Conservation (phyloP, 2,797 vertebrate genomes). For the Iguana delicatissima region DNA sequence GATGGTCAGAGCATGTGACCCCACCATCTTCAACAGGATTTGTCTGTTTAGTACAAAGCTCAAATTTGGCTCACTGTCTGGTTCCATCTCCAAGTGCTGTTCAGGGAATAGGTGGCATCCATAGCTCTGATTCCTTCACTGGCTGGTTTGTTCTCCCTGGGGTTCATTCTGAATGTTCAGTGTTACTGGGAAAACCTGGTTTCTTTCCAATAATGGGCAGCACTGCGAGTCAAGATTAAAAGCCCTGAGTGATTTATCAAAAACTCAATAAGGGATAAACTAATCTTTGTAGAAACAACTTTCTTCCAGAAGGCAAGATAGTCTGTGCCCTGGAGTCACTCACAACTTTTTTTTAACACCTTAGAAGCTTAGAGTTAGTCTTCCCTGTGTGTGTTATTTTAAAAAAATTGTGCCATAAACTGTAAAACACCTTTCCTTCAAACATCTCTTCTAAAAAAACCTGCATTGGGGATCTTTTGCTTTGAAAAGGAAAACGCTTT, state of each 20-base stretch:
- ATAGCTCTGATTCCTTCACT: background rate
- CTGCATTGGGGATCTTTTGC: conserved; percentile 41
- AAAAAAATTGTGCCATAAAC: background rate
- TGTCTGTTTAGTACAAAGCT: no score
- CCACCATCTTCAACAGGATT: no score
- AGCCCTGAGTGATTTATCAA: conserved; percentile 44
- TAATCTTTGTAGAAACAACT: conserved; percentile 52
- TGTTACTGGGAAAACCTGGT: conserved; percentile 26
- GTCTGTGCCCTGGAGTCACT: conserved; percentile 27
- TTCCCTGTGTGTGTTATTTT: background rate
- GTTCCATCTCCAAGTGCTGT: background rate
- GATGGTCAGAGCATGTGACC: no score
- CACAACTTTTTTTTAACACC: conserved; percentile 52
- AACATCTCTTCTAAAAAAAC: conserved; percentile 2
- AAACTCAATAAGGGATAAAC: conserved; percentile 43
- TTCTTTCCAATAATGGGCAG: conserved; percentile 25
- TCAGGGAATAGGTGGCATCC: background rate
- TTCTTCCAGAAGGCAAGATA: conserved; percentile 57
- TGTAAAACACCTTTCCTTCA: conserved; percentile 17
- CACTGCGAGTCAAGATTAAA: conserved; percentile 48
- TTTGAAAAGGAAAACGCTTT: conserved; percentile 55
- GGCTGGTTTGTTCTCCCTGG: background rate
- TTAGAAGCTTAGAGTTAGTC: conserved; percentile 22
- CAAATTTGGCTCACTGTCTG: background rate
- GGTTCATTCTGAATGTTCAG: conserved; percentile 6